Evolutionary conservation across 1,140 invertebrate species (phyloP), one percentile per base, ranked within the genome.

Genomic region (Drosophila watanabei): DNA sequence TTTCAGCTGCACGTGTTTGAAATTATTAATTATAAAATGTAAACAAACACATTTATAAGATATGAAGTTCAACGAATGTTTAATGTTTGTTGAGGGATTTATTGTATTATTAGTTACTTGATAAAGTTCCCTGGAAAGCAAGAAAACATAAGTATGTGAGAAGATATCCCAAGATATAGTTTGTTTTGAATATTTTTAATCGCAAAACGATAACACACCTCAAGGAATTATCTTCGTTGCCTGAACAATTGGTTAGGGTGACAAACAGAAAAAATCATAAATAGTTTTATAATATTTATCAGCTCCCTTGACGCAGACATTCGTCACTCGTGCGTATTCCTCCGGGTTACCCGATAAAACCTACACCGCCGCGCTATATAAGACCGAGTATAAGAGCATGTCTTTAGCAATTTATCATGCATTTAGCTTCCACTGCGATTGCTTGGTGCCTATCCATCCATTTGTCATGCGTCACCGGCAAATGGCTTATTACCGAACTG

Each of bases 181-280:
- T 51, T 62, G 18, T 54, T 61, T 61, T 61, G 9, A 61, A 49
- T 49, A 11, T 4, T 57, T 37, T 18, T 14, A 30, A 54, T 57
- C 20, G 13, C 5, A 10, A 7, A 11, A 6, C 13, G 28, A 18
- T 16, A 57, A 39, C 33, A 24, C 14, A 6, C 11, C 6, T 3
- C n/a, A 33, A 3, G 24, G 24, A 4, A 3, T 46, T 35, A 69
- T 52, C 64, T 63, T 8, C 13, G n/a, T n/a, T 46, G 56, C 30
- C 59, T 58, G 41, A 57, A 20, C 41, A 24, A 48, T 46, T 61
- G 46, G 32, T 43, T 32, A 11, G 65, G 24, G 30, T 68, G 33
- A 45, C 57, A 52, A 82, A 70, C 24, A 79, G 69, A 32, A 66
- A 66, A 75, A 83, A 70, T 66, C 59, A 83, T 75, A 79, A 79